Conservation (phyloP, 2,888 invertebrate genomes). For the Panzeria rudis region DNA sequence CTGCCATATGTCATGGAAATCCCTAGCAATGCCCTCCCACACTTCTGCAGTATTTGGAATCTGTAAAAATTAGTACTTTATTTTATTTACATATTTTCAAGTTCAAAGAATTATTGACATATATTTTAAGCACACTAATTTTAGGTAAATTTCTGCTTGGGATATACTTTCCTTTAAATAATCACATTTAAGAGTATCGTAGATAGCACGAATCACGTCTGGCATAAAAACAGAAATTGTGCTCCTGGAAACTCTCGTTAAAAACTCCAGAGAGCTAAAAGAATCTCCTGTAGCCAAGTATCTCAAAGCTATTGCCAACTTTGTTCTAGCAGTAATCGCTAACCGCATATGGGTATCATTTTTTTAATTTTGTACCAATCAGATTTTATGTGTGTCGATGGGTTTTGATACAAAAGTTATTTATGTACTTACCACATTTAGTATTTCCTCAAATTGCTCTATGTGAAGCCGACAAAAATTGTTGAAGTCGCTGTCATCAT, state of each 20-base stretch:
- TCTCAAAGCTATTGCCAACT: slow-evolving; percentile 14
- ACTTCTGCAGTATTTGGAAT: too few relatives aligned
- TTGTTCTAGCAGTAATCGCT: slow-evolving; percentile 6
- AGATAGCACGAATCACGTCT: not conserved
- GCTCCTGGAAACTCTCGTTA: slow-evolving; percentile 48
- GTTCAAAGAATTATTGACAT: not conserved
- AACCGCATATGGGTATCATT: slow-evolving; percentile 16
- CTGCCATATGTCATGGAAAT: too few relatives aligned
- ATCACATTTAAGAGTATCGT: not conserved
- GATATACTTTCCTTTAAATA: too few relatives aligned
- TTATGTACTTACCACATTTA: not conserved
- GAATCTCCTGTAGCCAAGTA: slow-evolving; percentile 22
- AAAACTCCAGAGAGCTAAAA: slow-evolving; percentile 41
- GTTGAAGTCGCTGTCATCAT: not conserved
- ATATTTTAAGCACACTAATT: not conserved
- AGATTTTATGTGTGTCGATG: too few relatives aligned
- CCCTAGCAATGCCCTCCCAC: too few relatives aligned
- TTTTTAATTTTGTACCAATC: not conserved
- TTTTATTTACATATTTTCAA: not conserved
- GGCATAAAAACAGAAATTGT: slow-evolving; percentile 42
- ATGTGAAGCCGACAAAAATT: not conserved
- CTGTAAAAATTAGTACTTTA: too few relatives aligned
- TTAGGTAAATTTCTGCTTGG: too few relatives aligned
- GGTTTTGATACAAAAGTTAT: too few relatives aligned
- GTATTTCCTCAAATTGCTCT: not conserved